Evolutionary conservation across 2,797 vertebrate species (phyloP), one percentile per base, ranked within the genome.

Genomic region (Antrozous pallidus): DNA sequence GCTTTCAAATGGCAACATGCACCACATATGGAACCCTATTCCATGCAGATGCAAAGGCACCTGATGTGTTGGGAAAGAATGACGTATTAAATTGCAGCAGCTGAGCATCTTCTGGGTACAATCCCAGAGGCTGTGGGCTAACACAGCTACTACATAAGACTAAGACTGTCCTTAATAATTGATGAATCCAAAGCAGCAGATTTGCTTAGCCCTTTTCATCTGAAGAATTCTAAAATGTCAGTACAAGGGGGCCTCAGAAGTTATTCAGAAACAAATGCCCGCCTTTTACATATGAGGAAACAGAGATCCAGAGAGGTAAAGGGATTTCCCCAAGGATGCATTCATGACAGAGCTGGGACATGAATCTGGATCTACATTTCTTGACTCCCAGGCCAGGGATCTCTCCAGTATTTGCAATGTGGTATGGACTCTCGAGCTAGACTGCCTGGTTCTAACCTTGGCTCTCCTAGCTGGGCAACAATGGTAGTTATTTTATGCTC

Each of bases 1-100:
- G 61, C 74, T 95, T 92, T 93, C 90, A 73, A 92, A 63, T 83
- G 85, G 81, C 49, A 89, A 54, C 10, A 70, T 28, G 8, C 63
- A 90, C 1, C 33, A 42, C 10, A 7, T 73, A 28, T 2, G 14
- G 56, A 78, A 22, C 14, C 47, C 47, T 90, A 78, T 54, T 31
- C 65, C 20, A 36, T 7, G 40, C 20, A 83, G 82, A 26, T 16
- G 83, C 38, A 86, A 61, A 71, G 74, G 26, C 20, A 81, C 16
- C 45, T 79, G 38, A 79, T 49, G 28, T 26, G 10, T 56, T 61
- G 33, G 28, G 47, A 85, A 88, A 95, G 17, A 42, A 51, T 17
- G 38, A 42, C 12, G 13, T 9, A 36, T 36, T 75, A 74, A n/a
- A 42, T 5, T 67, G 12, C 33, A 93, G 56, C 61, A 58, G 8